Evolutionary conservation across 2,797 vertebrate species (phyloP).

Genomic region (Coregonus ussuriensis): DNA sequence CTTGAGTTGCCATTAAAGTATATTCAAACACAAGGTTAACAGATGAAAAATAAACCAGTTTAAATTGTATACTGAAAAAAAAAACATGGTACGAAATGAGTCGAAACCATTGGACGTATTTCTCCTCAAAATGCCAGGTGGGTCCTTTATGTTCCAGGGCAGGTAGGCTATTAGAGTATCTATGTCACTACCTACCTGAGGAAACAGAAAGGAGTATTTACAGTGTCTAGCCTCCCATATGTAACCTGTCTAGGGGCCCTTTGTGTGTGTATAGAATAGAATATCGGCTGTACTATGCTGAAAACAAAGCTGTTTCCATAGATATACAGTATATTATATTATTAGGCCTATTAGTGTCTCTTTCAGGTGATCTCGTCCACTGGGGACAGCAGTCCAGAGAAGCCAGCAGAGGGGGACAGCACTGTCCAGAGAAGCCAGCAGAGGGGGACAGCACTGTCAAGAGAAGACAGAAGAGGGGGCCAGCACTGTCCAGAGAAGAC

Average conservation of each 20-base stretch:
- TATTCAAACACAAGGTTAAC: background rate
- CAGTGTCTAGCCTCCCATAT: background rate
- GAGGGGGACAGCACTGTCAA: constrained; percentile 19
- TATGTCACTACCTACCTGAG: background rate
- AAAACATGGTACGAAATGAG: background rate
- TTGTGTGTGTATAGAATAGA: background rate
- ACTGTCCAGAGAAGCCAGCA: too few relatives aligned
- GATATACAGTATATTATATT: background rate
- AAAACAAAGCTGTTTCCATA: too few relatives aligned
- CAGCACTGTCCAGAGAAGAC: constrained; percentile 18
- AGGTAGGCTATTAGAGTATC: background rate
- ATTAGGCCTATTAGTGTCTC: too few relatives aligned
- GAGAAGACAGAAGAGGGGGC: constrained; percentile 43
- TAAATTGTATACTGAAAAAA: background rate
- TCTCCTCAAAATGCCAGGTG: background rate
- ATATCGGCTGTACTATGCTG: too few relatives aligned
- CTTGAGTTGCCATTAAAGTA: too few relatives aligned
- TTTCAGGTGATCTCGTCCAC: background rate
- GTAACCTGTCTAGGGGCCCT: background rate
- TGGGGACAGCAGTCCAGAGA: background rate
- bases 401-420: too few relatives aligned
- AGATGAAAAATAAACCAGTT: background rate
- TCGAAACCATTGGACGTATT: background rate
- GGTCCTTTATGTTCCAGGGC: background rate
- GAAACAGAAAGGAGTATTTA: background rate